phyloP scores from a whole-genome alignment of 2,113 vertebrate species.

The Eupsittula cactorum region DNA sequence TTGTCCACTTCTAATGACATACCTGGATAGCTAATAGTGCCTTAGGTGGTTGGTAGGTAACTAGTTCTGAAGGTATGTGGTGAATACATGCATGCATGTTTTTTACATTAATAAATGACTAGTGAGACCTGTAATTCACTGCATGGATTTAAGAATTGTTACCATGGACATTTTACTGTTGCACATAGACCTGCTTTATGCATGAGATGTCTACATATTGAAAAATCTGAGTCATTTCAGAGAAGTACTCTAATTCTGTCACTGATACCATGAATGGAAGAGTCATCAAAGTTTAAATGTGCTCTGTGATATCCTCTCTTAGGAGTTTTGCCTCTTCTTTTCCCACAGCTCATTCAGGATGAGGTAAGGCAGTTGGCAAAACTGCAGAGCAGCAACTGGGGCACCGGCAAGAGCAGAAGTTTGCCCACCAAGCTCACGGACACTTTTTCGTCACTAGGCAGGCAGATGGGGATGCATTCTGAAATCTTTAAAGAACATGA shows the following conservation, averaged over 20 bases:
- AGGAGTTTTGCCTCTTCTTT: neutral
- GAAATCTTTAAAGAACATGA: constrained; percentile 62
- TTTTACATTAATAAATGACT: neutral
- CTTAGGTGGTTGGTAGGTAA: neutral
- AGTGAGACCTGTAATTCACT: neutral
- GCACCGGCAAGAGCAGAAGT: neutral
- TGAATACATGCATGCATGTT: neutral
- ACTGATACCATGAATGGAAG: neutral
- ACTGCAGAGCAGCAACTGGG: constrained; percentile 74
- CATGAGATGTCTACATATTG: constrained; percentile 30
- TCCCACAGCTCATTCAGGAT: constrained; percentile 88
- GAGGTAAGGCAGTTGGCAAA: constrained; percentile 91
- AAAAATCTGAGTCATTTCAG: neutral
- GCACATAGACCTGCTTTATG: neutral
- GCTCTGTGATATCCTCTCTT: neutral
- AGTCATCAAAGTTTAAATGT: fast-evolving
- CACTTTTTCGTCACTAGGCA: constrained; percentile 14
- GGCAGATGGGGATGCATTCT: constrained; percentile 72
- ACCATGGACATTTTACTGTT: constrained; percentile 2
- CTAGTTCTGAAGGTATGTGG: neutral
- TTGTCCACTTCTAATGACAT: neutral
- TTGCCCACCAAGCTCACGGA: constrained; percentile 20
- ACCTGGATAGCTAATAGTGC: neutral
- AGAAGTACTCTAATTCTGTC: neutral
- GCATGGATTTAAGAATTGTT: constrained; percentile 31